These are phyloP conservation scores for Dione vanillae DNA, from an alignment of 2,888 invertebrate species.

Conservation along the genomic window DNA sequence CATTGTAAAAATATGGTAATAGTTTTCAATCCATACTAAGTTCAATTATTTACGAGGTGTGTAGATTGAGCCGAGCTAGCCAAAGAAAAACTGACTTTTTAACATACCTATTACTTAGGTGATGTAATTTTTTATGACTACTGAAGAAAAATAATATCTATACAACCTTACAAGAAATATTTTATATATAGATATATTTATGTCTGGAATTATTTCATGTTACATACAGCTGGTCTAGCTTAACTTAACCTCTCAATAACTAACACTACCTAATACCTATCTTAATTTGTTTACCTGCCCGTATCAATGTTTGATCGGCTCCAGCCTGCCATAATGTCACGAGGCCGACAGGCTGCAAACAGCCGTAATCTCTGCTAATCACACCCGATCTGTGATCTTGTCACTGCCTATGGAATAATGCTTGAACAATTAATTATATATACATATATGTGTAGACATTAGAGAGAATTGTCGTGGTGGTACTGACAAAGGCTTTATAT, in stretches of 20 bases:
- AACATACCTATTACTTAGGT: not conserved
- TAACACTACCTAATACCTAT: conserved; percentile 27
- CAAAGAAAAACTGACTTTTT: not conserved
- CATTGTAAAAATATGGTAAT: no score
- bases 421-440: conserved; percentile 12
- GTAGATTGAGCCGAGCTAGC: no score
- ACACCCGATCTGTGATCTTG: conserved; percentile 51
- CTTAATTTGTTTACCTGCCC: conserved; percentile 36
- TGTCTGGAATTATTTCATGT: not conserved
- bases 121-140: no score
- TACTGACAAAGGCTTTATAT: not conserved
- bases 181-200: not conserved
- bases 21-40: no score
- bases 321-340: conserved; percentile 54
- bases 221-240: not conserved
- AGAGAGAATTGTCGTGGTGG: not conserved
- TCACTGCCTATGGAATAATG: conserved; percentile 18
- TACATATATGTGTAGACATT: not conserved
- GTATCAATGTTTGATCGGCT: conserved; percentile 49
- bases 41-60: no score
- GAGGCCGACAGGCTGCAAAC: conserved; percentile 54
- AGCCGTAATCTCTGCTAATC: conserved; percentile 60
- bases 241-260: not conserved
- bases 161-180: no score
- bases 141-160: no score